phyloP scores from a whole-genome alignment of 2,888 invertebrate genomes.

The Cyrtodaria siliqua region DNA sequence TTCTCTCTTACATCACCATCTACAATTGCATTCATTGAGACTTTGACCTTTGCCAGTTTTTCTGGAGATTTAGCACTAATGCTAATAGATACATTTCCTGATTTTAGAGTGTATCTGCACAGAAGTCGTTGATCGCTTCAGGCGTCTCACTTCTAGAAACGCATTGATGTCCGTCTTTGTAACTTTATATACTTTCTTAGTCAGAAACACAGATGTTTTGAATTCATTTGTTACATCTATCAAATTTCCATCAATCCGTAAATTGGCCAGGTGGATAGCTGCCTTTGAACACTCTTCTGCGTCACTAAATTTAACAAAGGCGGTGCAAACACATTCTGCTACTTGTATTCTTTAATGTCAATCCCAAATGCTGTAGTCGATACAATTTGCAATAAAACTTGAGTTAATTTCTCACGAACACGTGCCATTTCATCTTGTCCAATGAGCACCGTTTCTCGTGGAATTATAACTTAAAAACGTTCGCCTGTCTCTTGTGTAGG shows the following conservation, averaged over 20 bases:
- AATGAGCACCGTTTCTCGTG: slow-evolving; percentile 15
- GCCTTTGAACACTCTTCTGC: slow-evolving; percentile 61
- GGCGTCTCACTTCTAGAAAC: slow-evolving; percentile 14
- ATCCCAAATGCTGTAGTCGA: slow-evolving; percentile 39
- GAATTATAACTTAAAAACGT: slow-evolving; percentile 33
- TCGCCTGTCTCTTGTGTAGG: too few relatives aligned
- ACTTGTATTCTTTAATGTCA: slow-evolving; percentile 27
- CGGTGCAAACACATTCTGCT: slow-evolving; percentile 47
- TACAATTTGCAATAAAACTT: slow-evolving; percentile 16
- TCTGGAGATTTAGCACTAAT: slow-evolving; percentile 49
- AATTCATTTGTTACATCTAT: slow-evolving; percentile 34
- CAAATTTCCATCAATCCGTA: background rate
- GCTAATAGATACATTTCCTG: slow-evolving; percentile 52
- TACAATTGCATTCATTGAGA: slow-evolving; percentile 42
- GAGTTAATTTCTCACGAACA: background rate
- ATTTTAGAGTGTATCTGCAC: slow-evolving; percentile 27
- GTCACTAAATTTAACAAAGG: slow-evolving; percentile 60
- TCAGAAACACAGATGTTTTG: slow-evolving; percentile 50
- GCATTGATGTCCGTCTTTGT: slow-evolving; percentile 42
- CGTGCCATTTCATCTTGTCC: background rate
- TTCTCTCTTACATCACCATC: slow-evolving; percentile 49
- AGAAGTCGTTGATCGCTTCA: background rate
- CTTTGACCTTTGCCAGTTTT: slow-evolving; percentile 50
- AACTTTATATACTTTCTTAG: slow-evolving; percentile 43
- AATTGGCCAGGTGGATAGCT: slow-evolving; percentile 13